Conservation (phyloP, 2,797 vertebrate species). For the Mastacembelus armatus region DNA sequence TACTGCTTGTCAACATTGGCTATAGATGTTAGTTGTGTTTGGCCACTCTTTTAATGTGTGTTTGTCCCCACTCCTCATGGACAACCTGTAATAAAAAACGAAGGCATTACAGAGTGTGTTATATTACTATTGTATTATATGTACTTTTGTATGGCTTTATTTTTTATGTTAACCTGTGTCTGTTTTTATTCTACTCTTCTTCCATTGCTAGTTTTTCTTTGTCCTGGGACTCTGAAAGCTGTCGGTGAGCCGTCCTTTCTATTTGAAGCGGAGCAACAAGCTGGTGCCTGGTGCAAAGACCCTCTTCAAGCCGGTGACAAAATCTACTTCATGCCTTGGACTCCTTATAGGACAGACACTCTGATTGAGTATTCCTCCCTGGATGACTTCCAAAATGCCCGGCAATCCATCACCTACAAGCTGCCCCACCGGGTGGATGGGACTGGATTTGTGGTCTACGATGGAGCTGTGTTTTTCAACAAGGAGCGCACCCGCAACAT, state of each 20-base stretch:
- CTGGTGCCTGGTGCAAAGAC: slow-evolving; percentile 99
- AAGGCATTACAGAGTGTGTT: slow-evolving; percentile 71
- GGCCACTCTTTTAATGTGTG: slow-evolving; percentile 78
- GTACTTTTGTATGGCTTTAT: slow-evolving; percentile 26
- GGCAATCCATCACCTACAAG: slow-evolving; percentile 96
- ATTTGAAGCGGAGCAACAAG: slow-evolving; percentile 99
- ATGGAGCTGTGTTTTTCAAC: slow-evolving; percentile 99
- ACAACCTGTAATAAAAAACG: slow-evolving; percentile 79
- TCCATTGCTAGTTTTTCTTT: slow-evolving; percentile 99
- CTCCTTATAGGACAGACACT: slow-evolving; percentile 97
- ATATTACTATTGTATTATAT: slow-evolving; percentile 51
- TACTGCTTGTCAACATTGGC: slow-evolving; percentile 80
- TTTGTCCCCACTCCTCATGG: slow-evolving; percentile 77
- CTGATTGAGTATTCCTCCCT: slow-evolving; percentile 97
- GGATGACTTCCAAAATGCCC: slow-evolving; percentile 95
- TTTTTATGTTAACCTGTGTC: slow-evolving; percentile 76
- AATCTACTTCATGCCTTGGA: slow-evolving; percentile 99
- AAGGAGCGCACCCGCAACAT: slow-evolving; percentile 99
- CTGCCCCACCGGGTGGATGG: slow-evolving; percentile 97
- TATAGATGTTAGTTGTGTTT: slow-evolving; percentile 78
- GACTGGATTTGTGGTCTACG: slow-evolving; percentile 98
- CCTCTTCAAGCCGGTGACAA: slow-evolving; percentile 98
- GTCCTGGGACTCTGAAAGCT: slow-evolving; percentile 99
- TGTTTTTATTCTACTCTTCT: slow-evolving; percentile 91
- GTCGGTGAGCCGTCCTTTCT: slow-evolving; percentile 97